Percentiles rank a stretch among this genome's conserved stretches.
Conservation (phyloP, 2,113 vertebrate species). For the Oplegnathus fasciatus region DNA sequence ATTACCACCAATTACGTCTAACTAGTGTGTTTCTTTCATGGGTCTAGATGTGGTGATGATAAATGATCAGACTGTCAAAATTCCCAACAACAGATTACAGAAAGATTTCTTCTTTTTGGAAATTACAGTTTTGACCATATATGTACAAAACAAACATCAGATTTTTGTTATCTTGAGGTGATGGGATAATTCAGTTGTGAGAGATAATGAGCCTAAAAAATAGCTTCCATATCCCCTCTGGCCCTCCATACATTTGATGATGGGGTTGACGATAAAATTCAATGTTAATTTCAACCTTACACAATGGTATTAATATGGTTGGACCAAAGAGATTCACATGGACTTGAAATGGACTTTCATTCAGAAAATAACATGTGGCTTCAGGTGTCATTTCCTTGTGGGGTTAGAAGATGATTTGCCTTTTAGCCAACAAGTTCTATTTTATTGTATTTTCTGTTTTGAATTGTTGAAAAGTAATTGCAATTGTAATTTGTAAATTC, state of each 20-base stretch:
- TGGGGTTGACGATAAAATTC: not conserved
- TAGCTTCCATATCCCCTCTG: not conserved
- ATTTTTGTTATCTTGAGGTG: not conserved
- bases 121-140: not conserved
- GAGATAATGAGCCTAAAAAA: not conserved
- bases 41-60: not conserved
- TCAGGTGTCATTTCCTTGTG: not conserved
- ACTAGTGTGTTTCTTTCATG: not conserved
- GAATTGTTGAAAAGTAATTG: constrained; percentile 5
- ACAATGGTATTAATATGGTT: not conserved
- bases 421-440: constrained; percentile 1
- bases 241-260: not conserved
- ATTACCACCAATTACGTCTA: not conserved
- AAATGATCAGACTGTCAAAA: not conserved
- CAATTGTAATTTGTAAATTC: constrained; percentile 33
- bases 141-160: not conserved
- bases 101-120: not conserved
- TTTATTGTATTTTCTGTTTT: not conserved
- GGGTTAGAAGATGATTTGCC: not conserved
- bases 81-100: not conserved
- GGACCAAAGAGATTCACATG: not conserved
- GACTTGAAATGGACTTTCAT: constrained; percentile 1
- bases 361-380: not conserved
- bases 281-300: not conserved
- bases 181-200: not conserved